These are phyloP conservation scores for Drosophila melanosoma DNA, from an alignment of 2,888 invertebrate species.

Conservation along the genomic window DNA sequence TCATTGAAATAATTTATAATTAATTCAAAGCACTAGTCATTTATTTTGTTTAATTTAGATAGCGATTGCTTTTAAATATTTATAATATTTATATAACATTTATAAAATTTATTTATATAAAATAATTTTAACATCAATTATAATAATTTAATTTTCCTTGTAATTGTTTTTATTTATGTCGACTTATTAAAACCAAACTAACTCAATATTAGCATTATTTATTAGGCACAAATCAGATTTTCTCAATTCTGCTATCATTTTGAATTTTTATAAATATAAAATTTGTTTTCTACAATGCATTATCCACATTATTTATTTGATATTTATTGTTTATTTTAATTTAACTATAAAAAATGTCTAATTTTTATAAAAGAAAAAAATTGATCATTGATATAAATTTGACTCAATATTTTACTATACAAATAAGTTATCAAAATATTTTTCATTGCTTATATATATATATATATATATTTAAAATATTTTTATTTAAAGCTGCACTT, in stretches of 20 bases:
- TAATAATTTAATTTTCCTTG: neutral
- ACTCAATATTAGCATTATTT: neutral
- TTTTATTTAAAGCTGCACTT: neutral
- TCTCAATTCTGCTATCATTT: neutral
- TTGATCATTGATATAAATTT: neutral
- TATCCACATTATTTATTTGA: neutral
- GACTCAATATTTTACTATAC: neutral
- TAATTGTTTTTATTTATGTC: too few species aligned
- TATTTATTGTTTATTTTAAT: neutral
- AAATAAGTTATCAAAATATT: neutral
- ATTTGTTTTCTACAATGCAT: neutral
- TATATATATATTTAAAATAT: neutral
- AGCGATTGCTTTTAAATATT: too few species aligned
- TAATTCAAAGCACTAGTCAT: neutral
- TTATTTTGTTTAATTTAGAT: too few species aligned
- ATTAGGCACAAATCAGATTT: fast-evolving
- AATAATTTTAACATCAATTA: neutral
- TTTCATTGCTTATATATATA: neutral
- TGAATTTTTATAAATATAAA: neutral
- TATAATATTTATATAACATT: neutral
- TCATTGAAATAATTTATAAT: neutral
- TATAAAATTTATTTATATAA: neutral
- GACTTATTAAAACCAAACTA: neutral
- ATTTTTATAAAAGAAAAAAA: neutral
- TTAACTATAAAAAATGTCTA: neutral